Conservation (phyloP, 2,888 invertebrate genomes). For the Andricus quercusramuli region DNA sequence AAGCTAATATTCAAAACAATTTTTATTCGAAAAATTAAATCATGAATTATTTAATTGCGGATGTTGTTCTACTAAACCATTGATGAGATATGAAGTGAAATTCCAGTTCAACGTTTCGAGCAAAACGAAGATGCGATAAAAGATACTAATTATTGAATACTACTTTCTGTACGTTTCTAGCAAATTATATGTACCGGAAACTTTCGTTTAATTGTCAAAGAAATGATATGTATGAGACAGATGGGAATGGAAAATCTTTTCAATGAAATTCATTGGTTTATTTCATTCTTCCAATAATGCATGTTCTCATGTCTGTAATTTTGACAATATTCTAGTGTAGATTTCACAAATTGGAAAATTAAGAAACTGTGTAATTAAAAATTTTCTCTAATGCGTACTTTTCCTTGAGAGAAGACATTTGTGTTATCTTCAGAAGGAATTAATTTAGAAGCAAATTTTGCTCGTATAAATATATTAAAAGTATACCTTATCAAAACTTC, state of each 20-base stretch:
- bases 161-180: conserved; percentile 11
- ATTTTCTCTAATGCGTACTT: too few species aligned
- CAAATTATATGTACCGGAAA: conserved; percentile 34
- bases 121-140: conserved; percentile 38
- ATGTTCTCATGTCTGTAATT: not conserved
- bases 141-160: conserved; percentile 39
- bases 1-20: not conserved
- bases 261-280: not conserved
- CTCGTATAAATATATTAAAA: too few species aligned
- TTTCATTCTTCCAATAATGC: not conserved
- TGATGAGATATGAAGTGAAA: conserved; percentile 16
- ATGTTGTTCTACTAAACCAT: conserved; percentile 2
- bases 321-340: not conserved
- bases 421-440: too few species aligned
- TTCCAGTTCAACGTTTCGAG: not conserved
- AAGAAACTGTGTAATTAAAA: not conserved
- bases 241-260: not conserved
- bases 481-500: too few species aligned
- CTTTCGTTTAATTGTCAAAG: conserved; percentile 16
- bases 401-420: too few species aligned
- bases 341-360: not conserved
- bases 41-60: not conserved
- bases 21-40: not conserved
- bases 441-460: too few species aligned
- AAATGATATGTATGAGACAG: not conserved